These are phyloP conservation scores for Oophaga sylvatica DNA, from an alignment of 2,797 vertebrate species.

Conservation along the genomic window DNA sequence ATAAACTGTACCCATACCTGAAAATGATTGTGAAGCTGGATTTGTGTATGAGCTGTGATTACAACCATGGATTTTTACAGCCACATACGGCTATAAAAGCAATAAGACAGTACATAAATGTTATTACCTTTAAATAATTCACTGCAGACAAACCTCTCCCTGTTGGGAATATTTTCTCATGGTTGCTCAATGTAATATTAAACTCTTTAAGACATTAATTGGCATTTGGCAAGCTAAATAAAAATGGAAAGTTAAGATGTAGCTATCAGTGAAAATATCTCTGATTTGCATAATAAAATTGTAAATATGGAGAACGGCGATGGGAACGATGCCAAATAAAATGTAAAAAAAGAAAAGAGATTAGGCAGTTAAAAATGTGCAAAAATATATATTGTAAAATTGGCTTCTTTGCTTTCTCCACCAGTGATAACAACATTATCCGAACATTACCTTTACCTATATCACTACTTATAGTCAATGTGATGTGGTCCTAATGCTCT, in stretches of 20 bases:
- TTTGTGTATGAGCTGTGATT: conserved; percentile 60
- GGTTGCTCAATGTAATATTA: conserved; percentile 48
- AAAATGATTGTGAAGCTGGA: conserved; percentile 53
- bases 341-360: not conserved
- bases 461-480: not conserved
- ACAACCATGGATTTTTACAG: conserved; percentile 59
- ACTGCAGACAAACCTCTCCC: conserved; percentile 52
- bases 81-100: conserved; percentile 60
- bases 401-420: not conserved
- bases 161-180: conserved; percentile 50
- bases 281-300: conserved; percentile 46
- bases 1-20: conserved; percentile 57
- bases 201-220: conserved; percentile 56
- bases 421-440: not conserved
- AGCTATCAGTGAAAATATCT: conserved; percentile 27
- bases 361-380: not conserved
- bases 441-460: not conserved
- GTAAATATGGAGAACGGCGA: conserved; percentile 4
- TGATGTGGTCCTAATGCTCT: not conserved
- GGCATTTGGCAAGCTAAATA: conserved; percentile 46
- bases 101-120: conserved; percentile 62
- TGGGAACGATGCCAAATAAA: conserved; percentile 6
- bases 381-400: not conserved
- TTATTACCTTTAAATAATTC: conserved; percentile 63
- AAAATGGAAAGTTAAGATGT: conserved; percentile 30